A percentile compares a stretch with the other conserved stretches of the same genome.
phyloP scores from a whole-genome alignment of 2,888 invertebrate species.

The Marronus borbonicus region DNA sequence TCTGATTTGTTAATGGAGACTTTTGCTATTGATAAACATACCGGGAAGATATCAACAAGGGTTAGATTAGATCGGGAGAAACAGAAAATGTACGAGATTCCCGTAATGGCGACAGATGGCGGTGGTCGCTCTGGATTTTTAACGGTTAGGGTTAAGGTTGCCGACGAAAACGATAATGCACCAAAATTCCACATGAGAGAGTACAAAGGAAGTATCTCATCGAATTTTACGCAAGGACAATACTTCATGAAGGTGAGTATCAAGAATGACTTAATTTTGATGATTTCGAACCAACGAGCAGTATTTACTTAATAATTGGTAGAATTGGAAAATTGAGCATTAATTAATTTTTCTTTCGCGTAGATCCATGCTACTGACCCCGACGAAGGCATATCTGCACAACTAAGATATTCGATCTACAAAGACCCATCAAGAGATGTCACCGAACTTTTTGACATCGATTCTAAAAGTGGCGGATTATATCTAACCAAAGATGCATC shows the following conservation, averaged over 20 bases:
- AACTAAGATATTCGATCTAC: conserved; percentile 84
- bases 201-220: conserved; percentile 83
- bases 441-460: conserved; percentile 82
- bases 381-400: conserved; percentile 83
- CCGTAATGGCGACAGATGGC: conserved; percentile 86
- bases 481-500: conserved; percentile 77
- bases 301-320: too few relatives aligned
- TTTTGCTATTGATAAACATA: conserved; percentile 81
- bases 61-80: conserved; percentile 82
- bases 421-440: conserved; percentile 76
- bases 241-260: conserved; percentile 74
- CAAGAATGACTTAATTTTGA: neutral
- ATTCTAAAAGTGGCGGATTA: conserved; percentile 82
- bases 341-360: conserved; percentile 30
- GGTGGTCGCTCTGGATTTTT: conserved; percentile 85
- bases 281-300: too few relatives aligned
- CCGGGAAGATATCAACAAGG: conserved; percentile 80
- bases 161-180: conserved; percentile 88
- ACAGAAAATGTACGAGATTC: conserved; percentile 81
- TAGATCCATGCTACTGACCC: conserved; percentile 78
- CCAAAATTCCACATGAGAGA: conserved; percentile 84
- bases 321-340: neutral
- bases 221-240: conserved; percentile 74
- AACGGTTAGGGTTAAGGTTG: conserved; percentile 83
- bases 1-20: conserved; percentile 81